Conservation (phyloP, 2,113 vertebrate genomes). For the Clupea harengus region DNA sequence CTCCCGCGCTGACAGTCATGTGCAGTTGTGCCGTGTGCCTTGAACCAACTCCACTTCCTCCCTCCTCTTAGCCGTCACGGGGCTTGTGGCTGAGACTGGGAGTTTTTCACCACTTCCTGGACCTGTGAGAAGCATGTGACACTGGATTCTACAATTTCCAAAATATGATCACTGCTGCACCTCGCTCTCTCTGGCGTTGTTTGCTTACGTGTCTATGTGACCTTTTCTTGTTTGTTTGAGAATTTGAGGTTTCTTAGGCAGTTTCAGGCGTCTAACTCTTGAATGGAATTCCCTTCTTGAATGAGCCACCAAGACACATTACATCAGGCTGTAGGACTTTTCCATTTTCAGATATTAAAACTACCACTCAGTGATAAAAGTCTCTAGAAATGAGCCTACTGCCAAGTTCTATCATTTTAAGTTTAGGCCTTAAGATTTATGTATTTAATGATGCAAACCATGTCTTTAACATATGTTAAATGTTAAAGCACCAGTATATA, state of each 20-base stretch:
- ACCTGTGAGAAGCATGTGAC: conserved; percentile 45
- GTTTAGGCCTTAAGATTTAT: no score
- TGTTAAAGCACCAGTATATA: background rate
- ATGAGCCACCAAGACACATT: no score
- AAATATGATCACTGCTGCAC: background rate
- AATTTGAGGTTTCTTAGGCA: background rate
- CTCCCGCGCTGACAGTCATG: conserved; percentile 21
- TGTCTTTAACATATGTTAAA: background rate
- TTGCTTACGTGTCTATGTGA: background rate
- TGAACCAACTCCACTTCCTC: background rate
- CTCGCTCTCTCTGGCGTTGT: background rate
- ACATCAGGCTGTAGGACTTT: no score
- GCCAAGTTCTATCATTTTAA: no score
- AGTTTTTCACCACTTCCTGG: conserved; percentile 26
- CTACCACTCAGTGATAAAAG: no score
- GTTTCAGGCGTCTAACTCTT: background rate
- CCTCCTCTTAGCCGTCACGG: background rate
- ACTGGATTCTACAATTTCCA: background rate
- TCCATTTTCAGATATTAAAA: no score
- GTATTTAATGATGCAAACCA: no score
- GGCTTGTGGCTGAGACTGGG: conserved; percentile 17
- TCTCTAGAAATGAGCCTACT: no score
- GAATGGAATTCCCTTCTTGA: background rate
- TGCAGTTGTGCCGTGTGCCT: conserved; percentile 9
- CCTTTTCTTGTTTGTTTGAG: background rate